Evolutionary conservation across 2,888 invertebrate genomes (phyloP).

Genomic region (Ypsolopha scabrella): DNA sequence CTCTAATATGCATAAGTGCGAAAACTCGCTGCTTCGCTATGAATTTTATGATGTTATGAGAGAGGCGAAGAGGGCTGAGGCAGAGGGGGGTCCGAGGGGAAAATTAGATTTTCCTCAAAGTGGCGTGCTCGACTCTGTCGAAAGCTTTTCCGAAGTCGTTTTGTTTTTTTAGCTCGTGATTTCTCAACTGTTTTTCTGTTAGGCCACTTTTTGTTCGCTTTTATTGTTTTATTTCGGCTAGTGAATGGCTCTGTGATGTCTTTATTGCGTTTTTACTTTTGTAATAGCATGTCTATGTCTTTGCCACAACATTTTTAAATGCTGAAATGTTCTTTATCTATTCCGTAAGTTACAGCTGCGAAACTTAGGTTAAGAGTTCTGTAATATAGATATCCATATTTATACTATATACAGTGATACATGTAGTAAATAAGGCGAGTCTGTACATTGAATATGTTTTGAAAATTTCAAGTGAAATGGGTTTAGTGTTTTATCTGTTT

Average conservation of each 20-base stretch:
- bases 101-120: conserved; percentile 64
- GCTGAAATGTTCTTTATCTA: too few species aligned
- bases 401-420: too few species aligned
- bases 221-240: conserved; percentile 49
- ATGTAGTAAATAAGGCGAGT: too few species aligned
- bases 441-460: too few species aligned
- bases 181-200: conserved; percentile 53
- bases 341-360: too few species aligned
- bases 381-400: too few species aligned
- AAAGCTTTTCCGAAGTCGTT: conserved; percentile 49
- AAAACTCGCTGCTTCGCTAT: conserved; percentile 40
- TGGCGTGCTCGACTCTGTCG: conserved; percentile 51
- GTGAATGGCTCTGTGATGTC: conserved; percentile 17
- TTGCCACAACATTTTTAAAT: too few species aligned
- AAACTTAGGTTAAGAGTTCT: too few species aligned
- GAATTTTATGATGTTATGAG: conserved; percentile 55
- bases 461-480: too few species aligned
- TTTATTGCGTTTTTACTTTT: conserved; percentile 32
- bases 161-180: conserved; percentile 35
- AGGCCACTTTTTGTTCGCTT: conserved; percentile 45
- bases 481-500: not conserved
- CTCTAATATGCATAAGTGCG: conserved; percentile 50
- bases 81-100: conserved; percentile 49
- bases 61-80: conserved; percentile 15
- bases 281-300: conserved; percentile 16